A percentile compares a stretch with the other conserved stretches of the same genome.
phyloP scores from a whole-genome alignment of 1,140 invertebrate species.

The Microplitis demolitor region DNA sequence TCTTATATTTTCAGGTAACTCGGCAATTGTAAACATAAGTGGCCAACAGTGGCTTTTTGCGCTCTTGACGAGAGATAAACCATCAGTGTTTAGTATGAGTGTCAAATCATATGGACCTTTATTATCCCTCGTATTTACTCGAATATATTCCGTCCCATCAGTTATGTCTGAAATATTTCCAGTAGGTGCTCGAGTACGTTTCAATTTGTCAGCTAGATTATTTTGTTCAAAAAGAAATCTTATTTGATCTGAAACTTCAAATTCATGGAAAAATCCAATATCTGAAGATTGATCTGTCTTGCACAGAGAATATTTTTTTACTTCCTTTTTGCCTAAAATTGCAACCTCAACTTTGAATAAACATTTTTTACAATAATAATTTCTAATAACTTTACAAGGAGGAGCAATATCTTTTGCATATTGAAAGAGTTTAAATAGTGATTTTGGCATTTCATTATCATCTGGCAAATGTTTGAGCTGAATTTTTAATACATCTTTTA shows the following conservation, averaged over 20 bases:
- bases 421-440: constrained; percentile 22
- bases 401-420: constrained; percentile 22
- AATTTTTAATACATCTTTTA: constrained; percentile 19
- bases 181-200: neutral
- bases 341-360: constrained; percentile 5
- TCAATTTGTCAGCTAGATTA: constrained; percentile 27
- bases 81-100: constrained; percentile 30
- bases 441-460: constrained; percentile 7
- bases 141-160: constrained; percentile 27
- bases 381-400: constrained; percentile 21
- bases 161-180: constrained; percentile 26
- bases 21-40: constrained; percentile 30
- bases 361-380: constrained; percentile 32
- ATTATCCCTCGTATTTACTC: constrained; percentile 26
- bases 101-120: constrained; percentile 25
- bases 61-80: constrained; percentile 28
- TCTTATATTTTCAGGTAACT: constrained; percentile 24
- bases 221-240: constrained; percentile 29
- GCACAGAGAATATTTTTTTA: constrained; percentile 14
- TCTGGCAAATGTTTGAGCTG: neutral
- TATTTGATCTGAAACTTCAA: constrained; percentile 26
- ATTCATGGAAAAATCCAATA: constrained; percentile 23
- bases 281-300: neutral
- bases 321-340: neutral
- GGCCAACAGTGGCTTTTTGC: constrained; percentile 28